Conservation (phyloP, 2,113 vertebrate genomes). For the Arvicanthis niloticus region DNA sequence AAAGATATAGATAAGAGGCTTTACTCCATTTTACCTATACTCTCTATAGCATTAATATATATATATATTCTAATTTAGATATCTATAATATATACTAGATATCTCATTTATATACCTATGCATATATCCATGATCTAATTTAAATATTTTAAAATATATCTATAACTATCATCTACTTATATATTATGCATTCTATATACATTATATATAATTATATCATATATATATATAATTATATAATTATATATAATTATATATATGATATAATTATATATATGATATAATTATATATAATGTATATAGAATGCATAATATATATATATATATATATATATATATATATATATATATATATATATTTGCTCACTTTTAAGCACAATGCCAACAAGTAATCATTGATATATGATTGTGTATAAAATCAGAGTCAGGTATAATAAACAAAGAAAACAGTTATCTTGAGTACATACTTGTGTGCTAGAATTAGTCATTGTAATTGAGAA, state of each 20-base stretch:
- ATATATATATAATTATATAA: not conserved
- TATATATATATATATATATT: not conserved
- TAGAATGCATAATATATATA: no score
- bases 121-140: no score
- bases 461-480: not conserved
- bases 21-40: conserved; percentile 4
- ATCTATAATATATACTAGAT: no score
- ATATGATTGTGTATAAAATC: not conserved
- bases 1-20: not conserved
- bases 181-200: not conserved
- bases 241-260: not conserved
- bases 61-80: not conserved
- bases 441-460: not conserved
- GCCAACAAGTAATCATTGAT: not conserved
- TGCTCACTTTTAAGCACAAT: not conserved
- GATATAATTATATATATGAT: not conserved
- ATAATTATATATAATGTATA: not conserved
- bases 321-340: no score
- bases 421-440: not conserved
- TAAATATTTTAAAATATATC: no score
- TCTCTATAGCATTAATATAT: not conserved
- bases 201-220: not conserved
- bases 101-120: no score
- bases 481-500: not conserved
- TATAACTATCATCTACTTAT: no score